phyloP scores from a whole-genome alignment of 2,888 invertebrate species.

The Trypoxylon attenuatum region DNA sequence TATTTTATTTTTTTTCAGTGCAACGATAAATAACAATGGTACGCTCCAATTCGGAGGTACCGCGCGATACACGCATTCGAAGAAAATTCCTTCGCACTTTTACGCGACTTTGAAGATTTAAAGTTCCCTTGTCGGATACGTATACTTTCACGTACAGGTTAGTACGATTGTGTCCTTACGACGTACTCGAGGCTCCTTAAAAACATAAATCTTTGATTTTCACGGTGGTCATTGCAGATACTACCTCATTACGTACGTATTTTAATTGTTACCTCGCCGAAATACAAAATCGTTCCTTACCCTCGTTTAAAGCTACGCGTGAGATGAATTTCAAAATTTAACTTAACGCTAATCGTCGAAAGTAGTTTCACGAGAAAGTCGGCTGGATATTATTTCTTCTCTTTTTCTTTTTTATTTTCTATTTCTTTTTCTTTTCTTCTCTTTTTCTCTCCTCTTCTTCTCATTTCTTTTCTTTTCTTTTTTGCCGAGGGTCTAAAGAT shows the following conservation, averaged over 20 bases:
- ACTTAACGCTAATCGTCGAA: conserved; percentile 18
- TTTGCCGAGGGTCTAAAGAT: too few species aligned
- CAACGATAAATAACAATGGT: too few species aligned
- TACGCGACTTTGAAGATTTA: conserved; percentile 42
- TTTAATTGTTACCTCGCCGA: conserved; percentile 21
- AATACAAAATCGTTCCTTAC: conserved; percentile 24
- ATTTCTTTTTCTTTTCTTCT: not conserved
- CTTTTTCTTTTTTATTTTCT: not conserved
- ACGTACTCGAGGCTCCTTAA: conserved; percentile 40
- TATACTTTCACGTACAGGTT: conserved; percentile 56
- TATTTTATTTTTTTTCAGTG: not conserved
- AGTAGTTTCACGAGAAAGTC: conserved; percentile 10
- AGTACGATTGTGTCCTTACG: conserved; percentile 40
- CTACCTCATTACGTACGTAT: conserved; percentile 26
- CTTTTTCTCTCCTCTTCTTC: not conserved
- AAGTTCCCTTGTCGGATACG: conserved; percentile 51
- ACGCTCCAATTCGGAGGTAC: not conserved
- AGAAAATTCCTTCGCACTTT: conserved; percentile 52
- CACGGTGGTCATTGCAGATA: conserved; percentile 28
- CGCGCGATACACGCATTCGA: conserved; percentile 26
- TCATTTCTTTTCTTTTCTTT: not conserved
- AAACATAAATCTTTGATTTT: conserved; percentile 41
- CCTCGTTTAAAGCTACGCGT: conserved; percentile 26
- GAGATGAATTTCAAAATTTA: conserved; percentile 27
- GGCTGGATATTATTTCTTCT: conserved; percentile 5